phyloP scores from a whole-genome alignment of 2,888 invertebrate genomes.

The Nudaria mundana region DNA sequence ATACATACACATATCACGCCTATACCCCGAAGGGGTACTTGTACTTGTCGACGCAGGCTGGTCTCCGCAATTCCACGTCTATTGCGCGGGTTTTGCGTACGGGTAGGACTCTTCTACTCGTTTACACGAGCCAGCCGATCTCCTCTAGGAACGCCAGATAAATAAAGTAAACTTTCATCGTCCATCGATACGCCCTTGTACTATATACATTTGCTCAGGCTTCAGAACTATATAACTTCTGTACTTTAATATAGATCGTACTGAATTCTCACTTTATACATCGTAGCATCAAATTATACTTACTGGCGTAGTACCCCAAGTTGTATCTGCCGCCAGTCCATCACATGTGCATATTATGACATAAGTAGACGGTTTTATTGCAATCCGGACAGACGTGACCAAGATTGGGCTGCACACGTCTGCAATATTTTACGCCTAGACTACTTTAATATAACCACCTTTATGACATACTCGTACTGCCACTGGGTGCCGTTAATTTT shows the following conservation, averaged over 20 bases:
- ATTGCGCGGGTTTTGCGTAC: no score
- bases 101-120: no score
- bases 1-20: no score
- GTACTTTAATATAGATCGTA: conserved; percentile 25
- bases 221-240: neutral
- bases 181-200: no score
- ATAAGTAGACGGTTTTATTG: conserved; percentile 71
- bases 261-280: conserved; percentile 31
- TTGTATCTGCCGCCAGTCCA: conserved; percentile 50
- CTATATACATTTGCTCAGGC: neutral
- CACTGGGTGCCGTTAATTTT: conserved; percentile 48
- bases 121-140: no score
- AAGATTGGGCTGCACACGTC: conserved; percentile 51
- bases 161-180: no score
- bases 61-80: no score
- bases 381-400: conserved; percentile 65
- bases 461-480: conserved; percentile 52
- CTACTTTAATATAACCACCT: conserved; percentile 61
- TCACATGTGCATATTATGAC: conserved; percentile 74
- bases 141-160: no score
- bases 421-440: conserved; percentile 54
- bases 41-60: no score
- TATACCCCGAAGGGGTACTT: no score
- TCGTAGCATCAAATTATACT: conserved; percentile 32
- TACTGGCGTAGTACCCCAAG: conserved; percentile 46